Base-by-base conservation (phyloP, 2,797 vertebrate genomes). In the Calcarius lapponicus region DNA sequence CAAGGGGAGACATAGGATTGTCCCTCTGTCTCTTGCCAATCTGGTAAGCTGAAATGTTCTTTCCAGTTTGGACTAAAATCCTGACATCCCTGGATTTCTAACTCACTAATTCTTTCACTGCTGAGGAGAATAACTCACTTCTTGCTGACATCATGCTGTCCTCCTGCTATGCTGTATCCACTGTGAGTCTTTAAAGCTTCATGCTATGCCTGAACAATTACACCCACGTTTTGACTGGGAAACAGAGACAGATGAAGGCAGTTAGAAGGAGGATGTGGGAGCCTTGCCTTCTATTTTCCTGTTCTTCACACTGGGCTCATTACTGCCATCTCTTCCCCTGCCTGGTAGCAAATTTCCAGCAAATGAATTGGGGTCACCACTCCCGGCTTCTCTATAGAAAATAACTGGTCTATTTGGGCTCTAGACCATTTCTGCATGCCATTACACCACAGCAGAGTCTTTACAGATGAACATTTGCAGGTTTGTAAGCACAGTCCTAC, bases 91-190 rank as follows among this genome's bases (percentile, higher is more conserved):
- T 80, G 57, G 50, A 58, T 92, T 83, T 94, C 61, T 53, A 71
- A 26, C 36, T 51, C 1, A 0, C 65, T 83, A 26, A 67, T 93
- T 82, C 86, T 89, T 76, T n/a, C 48, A 11, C 26, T 57, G 81
- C 81, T 76, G 79, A 87, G 76, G 76, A 86, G 94, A 94, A 92
- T 50, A 96, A 69, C 62, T 95, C 47, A 10, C 65, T 94, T 62
- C 89, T 90, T 85, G 92, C 88, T 96, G 93, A 93, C 90, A 93
- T 92, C 78, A 86, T 11, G 65, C 86, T 72, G 91, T 94, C 92
- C 82, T 94, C 91, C 79, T 0, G 54, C 87, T 93, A 54, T 26
- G 79, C 81, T 0, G 0, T 51, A 91, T 83, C 93, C 82, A 65
- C 93, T 51, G 80, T 21, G 71, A 96, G 85, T 47, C 90, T 95